Evolutionary conservation across 2,113 vertebrate species (phyloP).

Genomic region (Actenoides lindsayi): DNA sequence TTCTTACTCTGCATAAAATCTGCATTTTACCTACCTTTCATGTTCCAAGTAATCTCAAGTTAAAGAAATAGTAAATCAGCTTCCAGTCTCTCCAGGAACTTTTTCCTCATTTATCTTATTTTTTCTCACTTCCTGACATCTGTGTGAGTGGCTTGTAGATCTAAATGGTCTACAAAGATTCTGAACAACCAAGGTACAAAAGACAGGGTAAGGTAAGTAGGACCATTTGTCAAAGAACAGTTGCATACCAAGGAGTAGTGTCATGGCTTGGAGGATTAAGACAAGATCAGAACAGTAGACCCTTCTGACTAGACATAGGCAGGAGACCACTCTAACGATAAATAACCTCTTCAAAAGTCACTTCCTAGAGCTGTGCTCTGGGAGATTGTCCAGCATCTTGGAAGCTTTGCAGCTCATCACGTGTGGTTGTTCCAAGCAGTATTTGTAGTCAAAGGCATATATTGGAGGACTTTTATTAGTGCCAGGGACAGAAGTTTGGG

Average conservation of each 20-base stretch:
- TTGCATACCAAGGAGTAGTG: background rate
- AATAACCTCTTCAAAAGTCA: background rate
- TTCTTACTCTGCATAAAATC: background rate
- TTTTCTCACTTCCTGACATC: background rate
- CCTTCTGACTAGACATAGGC: background rate
- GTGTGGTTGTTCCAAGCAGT: background rate
- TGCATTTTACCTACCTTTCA: background rate
- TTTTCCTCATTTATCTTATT: background rate
- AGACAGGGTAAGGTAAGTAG: background rate
- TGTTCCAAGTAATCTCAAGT: background rate
- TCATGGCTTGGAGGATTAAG: background rate
- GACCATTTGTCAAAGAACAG: background rate
- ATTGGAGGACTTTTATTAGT: background rate
- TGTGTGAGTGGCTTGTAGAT: background rate
- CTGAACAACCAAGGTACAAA: background rate
- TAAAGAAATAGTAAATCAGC: background rate
- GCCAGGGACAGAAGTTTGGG: background rate
- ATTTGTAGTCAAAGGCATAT: background rate
- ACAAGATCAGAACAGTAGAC: background rate
- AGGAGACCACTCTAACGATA: background rate
- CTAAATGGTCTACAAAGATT: background rate
- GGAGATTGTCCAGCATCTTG: background rate
- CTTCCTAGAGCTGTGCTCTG: background rate
- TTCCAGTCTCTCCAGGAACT: background rate
- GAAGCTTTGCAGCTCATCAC: background rate